Evolutionary conservation across 1,140 invertebrate species (phyloP), one percentile per base, ranked within the genome.

Genomic region (Drepana arcuata): DNA sequence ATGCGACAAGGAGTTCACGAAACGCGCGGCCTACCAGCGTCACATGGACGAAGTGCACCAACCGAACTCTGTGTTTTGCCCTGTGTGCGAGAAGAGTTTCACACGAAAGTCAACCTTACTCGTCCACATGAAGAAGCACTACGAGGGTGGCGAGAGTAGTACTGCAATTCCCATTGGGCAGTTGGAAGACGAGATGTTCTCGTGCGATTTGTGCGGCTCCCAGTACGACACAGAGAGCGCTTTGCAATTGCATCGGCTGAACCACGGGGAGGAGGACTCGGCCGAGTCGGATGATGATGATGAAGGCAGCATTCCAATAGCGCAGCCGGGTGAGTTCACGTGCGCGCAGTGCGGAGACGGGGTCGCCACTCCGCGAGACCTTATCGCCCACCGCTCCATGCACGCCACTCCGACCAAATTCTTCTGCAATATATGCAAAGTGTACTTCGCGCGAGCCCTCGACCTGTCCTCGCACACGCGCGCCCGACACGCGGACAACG

Each of bases 1-100:
- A 2, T 89, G 87, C 39, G 86, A 85, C 1, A 87, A 86, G 26
- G 77, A 86, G 23, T 87, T 88, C 32, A 83, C 84, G 0, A 87
- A 88, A 50, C 74, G 82, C 11, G 75, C 83, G 2, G 83, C 83
- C 0, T 79, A 87, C 18, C 72, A 85, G 27, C 73, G 79, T 0
- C 88, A 89, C 44, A 86, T 88, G 80, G 83, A 84, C 21, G 86
- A 87, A 39, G 83, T 84, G 21, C 51, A 78, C 44, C 51, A 78
- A 27, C 56, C 40, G 33, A 75, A 57, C 53, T 74, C 63, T 1
- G 70, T 74, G 11, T 81, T 69, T 37, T 88, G 88, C 42, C 70
- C 74, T 0, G 69, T 85, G 1, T 89, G 88, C 42, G 77, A 80
- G 26, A 86, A 86, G 48, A 78, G 75, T 14, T 88, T 89, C 32